Evolutionary conservation across 2,888 invertebrate genomes (phyloP).

Genomic region (Drosophila anomalipes): DNA sequence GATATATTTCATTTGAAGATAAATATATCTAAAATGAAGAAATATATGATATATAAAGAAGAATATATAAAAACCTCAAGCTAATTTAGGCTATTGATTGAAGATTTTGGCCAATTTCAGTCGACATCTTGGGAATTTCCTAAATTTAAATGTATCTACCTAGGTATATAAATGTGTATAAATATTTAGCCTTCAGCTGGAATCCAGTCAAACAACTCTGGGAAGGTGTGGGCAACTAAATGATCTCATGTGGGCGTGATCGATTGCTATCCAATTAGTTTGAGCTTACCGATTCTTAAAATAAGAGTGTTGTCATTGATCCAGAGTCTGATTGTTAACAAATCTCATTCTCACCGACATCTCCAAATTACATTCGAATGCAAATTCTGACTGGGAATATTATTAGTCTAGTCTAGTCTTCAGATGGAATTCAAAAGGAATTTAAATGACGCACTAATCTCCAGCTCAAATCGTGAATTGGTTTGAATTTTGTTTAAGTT

Average conservation of each 20-base stretch:
- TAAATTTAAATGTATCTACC: too few species aligned
- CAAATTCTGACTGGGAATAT: not conserved
- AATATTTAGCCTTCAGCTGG: not conserved
- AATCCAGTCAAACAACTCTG: conserved; percentile 30
- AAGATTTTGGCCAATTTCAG: not conserved
- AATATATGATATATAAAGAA: too few species aligned
- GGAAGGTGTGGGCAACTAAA: conserved; percentile 16
- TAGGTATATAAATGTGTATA: not conserved
- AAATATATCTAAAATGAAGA: not conserved
- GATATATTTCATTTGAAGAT: not conserved
- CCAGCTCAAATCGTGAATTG: not conserved
- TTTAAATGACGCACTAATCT: not conserved
- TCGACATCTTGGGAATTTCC: conserved; percentile 11
- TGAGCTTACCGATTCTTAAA: conserved; percentile 3
- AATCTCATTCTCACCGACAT: not conserved
- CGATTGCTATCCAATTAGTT: conserved; percentile 36
- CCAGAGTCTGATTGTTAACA: not conserved
- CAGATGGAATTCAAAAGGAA: not conserved
- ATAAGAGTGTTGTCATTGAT: conserved; percentile 8
- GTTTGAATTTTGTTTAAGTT: not conserved
- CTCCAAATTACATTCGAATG: not conserved
- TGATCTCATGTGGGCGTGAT: conserved; percentile 46
- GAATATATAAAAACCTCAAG: not conserved
- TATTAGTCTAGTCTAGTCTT: not conserved
- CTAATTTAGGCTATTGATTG: not conserved